These are phyloP conservation scores for Heterocephalus glaber DNA, from an alignment of 2,113 vertebrate genomes.

Conservation along the genomic window DNA sequence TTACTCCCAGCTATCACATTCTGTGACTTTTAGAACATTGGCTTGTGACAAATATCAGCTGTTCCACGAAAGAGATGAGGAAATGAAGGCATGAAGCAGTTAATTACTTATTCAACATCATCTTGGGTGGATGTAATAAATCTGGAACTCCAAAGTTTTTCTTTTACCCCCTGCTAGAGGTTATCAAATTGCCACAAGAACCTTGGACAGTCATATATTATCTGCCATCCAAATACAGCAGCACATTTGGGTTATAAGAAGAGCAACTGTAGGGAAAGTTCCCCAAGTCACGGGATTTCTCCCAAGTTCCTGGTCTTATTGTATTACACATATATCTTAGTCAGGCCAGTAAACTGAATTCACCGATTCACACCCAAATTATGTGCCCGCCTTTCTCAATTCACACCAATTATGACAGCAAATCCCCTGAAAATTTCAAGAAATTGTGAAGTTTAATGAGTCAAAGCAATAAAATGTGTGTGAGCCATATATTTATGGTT, in stretches of 20 bases:
- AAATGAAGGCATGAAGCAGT: not conserved
- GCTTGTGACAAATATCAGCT: not conserved
- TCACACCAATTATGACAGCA: not conserved
- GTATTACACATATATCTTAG: not conserved
- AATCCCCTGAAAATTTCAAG: slow-evolving; percentile 25
- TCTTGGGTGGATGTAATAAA: not conserved
- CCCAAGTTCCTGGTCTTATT: not conserved
- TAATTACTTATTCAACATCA: not conserved
- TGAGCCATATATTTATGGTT: slow-evolving; percentile 30
- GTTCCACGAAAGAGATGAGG: not conserved
- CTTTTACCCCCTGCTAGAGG: not conserved
- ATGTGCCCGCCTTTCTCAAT: not conserved
- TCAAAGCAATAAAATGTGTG: not conserved
- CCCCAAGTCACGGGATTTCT: not conserved
- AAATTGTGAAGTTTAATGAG: slow-evolving; percentile 60
- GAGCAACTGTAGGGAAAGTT: not conserved
- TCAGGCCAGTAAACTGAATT: not conserved
- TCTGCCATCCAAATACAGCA: not conserved
- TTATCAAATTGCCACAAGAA: not conserved
- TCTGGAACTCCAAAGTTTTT: not conserved
- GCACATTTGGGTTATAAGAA: not conserved
- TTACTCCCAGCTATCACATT: not conserved
- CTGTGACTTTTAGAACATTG: not conserved
- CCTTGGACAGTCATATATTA: too few relatives aligned
- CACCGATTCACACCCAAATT: not conserved